Conservation (phyloP, 2,888 invertebrate genomes). For the Apamea anceps region DNA sequence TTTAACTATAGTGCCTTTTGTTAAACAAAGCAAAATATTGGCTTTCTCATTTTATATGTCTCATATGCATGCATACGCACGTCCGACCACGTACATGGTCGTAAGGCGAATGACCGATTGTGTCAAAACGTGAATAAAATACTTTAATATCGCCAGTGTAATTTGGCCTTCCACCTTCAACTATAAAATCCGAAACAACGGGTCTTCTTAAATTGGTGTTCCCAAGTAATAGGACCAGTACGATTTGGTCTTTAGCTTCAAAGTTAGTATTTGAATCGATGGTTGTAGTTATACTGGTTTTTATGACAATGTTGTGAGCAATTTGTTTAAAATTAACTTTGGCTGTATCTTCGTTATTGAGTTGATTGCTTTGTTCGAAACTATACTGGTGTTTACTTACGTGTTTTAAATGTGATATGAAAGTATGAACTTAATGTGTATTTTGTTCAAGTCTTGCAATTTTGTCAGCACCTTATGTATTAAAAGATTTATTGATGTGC, state of each 20-base stretch:
- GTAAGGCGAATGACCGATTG: slow-evolving; percentile 82
- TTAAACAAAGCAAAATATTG: slow-evolving; percentile 71
- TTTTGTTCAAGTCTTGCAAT: neutral
- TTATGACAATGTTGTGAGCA: slow-evolving; percentile 74
- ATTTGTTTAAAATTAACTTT: slow-evolving; percentile 75
- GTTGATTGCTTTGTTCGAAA: slow-evolving; percentile 65
- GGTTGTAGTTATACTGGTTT: slow-evolving; percentile 61
- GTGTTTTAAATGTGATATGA: slow-evolving; percentile 15
- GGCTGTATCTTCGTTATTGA: slow-evolving; percentile 65
- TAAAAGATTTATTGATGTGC: neutral
- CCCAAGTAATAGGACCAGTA: slow-evolving; percentile 57
- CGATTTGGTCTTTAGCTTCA: slow-evolving; percentile 62
- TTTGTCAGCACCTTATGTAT: neutral
- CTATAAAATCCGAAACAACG: neutral
- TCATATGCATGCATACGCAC: slow-evolving; percentile 73
- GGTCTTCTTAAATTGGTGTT: slow-evolving; percentile 45
- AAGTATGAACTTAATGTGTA: neutral
- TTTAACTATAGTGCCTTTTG: slow-evolving; percentile 59
- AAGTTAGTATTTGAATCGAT: slow-evolving; percentile 53
- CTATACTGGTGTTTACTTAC: slow-evolving; percentile 42
- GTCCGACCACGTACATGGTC: slow-evolving; percentile 65
- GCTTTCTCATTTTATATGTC: slow-evolving; percentile 71
- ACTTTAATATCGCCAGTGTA: slow-evolving; percentile 68
- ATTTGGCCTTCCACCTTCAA: slow-evolving; percentile 57
- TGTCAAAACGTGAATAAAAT: slow-evolving; percentile 79